phyloP scores from a whole-genome alignment of 2,888 invertebrate genomes.

The Tetropium fuscum region DNA sequence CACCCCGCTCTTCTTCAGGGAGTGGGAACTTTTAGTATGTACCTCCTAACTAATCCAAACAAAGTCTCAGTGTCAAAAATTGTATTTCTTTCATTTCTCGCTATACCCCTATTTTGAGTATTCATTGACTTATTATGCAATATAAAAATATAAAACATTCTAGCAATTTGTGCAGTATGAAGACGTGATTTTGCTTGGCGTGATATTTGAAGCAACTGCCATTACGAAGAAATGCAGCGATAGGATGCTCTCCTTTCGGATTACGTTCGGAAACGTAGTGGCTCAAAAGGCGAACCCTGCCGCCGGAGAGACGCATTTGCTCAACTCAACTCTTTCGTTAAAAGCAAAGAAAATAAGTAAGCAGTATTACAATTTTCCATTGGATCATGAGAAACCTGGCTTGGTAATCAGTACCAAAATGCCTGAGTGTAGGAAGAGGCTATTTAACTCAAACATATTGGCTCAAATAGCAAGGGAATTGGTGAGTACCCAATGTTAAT shows the following conservation, averaged over 20 bases:
- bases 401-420: conserved; percentile 72
- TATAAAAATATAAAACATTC: too few relatives aligned
- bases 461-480: conserved; percentile 71
- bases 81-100: too few relatives aligned
- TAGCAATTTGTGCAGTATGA: too few relatives aligned
- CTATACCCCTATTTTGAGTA: too few relatives aligned
- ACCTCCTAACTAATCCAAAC: too few relatives aligned
- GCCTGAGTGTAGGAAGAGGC: conserved; percentile 76
- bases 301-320: conserved; percentile 50
- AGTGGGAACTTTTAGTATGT: too few relatives aligned
- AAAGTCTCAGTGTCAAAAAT: too few relatives aligned
- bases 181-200: conserved; percentile 74
- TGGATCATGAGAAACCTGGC: conserved; percentile 74
- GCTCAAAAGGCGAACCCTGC: conserved; percentile 18
- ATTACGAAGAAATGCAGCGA: conserved; percentile 71
- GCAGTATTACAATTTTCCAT: conserved; percentile 54
- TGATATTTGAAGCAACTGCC: conserved; percentile 77
- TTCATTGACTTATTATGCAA: too few relatives aligned
- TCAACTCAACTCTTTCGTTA: conserved; percentile 41
- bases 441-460: conserved; percentile 77
- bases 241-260: conserved; percentile 73
- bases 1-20: too few relatives aligned
- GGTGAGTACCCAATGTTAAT: conserved; percentile 69
- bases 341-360: conserved; percentile 50
- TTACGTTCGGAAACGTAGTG: conserved; percentile 72